These are phyloP conservation scores for Drosophila pseudotalamancana DNA, from an alignment of 2,888 invertebrate species.

Conservation along the genomic window DNA sequence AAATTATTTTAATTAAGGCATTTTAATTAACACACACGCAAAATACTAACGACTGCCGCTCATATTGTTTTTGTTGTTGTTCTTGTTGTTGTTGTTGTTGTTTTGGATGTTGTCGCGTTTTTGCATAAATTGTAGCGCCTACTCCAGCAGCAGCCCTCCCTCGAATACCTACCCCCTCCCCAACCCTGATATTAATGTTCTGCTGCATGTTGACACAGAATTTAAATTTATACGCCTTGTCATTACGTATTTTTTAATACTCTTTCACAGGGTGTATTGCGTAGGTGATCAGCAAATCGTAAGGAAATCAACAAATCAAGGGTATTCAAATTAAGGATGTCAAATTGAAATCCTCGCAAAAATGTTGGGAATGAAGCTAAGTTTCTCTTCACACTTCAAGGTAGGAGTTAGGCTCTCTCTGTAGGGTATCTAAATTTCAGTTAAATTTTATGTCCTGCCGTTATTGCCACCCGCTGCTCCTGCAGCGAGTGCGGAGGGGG, in stretches of 20 bases:
- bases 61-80: constrained; percentile 18
- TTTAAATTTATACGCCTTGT: constrained; percentile 68
- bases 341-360: background rate
- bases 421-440: constrained; percentile 14
- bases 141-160: constrained; percentile 4
- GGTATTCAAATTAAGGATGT: too few relatives aligned
- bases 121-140: constrained; percentile 59
- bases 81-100: constrained; percentile 14
- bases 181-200: constrained; percentile 8
- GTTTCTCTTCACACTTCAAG: background rate
- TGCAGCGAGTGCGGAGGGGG: constrained; percentile 1
- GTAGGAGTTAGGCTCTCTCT: too few relatives aligned
- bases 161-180: background rate
- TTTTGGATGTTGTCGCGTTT: constrained; percentile 47
- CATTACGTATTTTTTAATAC: constrained; percentile 16
- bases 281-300: background rate
- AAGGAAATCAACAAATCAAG: background rate
- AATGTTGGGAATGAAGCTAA: too few relatives aligned
- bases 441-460: constrained; percentile 2
- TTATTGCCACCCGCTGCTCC: constrained; percentile 8
- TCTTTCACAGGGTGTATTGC: background rate
- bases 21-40: constrained; percentile 71
- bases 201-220: constrained; percentile 72
- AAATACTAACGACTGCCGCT: constrained; percentile 12
- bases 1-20: constrained; percentile 74